phyloP scores from a whole-genome alignment of 1,140 invertebrate genomes.

The Aphis craccivora region DNA sequence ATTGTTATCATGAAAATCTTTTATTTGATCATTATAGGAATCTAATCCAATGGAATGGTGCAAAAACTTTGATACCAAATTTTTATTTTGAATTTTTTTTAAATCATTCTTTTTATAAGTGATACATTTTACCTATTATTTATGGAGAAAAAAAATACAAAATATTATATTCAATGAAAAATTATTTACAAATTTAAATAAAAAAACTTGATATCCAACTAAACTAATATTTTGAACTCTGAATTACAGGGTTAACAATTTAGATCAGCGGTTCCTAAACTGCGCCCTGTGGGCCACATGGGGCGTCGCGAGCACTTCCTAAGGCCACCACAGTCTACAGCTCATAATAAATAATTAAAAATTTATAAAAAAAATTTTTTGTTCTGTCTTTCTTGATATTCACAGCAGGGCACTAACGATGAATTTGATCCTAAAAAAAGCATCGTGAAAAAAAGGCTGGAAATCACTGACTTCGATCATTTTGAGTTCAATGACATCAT shows the following conservation, averaged over 20 bases:
- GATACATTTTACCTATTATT: conserved; percentile 65
- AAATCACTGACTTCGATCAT: not conserved
- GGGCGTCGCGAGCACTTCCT: no score
- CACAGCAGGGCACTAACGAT: no score
- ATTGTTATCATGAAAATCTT: not conserved
- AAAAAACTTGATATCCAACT: not conserved
- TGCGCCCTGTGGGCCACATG: no score
- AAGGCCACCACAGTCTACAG: no score
- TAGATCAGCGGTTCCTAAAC: no score
- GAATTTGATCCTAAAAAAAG: no score
- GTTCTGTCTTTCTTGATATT: no score
- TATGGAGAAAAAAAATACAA: not conserved
- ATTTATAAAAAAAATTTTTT: no score
- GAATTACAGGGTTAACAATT: not conserved
- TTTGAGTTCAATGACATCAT: not conserved
- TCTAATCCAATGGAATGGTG: conserved; percentile 75
- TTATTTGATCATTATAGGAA: conserved; percentile 59
- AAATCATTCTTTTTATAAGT: conserved; percentile 73
- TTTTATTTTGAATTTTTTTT: conserved; percentile 75
- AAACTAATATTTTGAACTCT: not conserved
- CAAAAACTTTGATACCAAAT: conserved; percentile 82
- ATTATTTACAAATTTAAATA: not conserved
- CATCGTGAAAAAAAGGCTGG: no score
- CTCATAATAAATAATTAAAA: no score
- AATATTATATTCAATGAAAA: not conserved